A percentile compares a stretch with the other conserved stretches of the same genome.
Evolutionary conservation across 1,140 invertebrate genomes (phyloP).

Genomic region (Heliconius melpomene): DNA sequence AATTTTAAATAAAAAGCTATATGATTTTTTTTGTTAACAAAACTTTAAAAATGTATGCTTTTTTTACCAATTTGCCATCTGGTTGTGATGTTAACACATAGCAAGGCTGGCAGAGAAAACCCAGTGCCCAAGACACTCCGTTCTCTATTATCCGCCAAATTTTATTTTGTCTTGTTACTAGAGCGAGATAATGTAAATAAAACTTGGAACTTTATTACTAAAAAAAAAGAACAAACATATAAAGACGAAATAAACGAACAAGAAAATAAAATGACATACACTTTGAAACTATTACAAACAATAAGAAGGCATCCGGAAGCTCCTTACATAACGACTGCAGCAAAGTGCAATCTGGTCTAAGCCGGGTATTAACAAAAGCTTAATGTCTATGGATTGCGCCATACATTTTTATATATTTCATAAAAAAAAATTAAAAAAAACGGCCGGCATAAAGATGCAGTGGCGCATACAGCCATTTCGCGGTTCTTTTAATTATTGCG

Average conservation of each 20-base stretch:
- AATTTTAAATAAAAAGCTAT: neutral
- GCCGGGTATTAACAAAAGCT: conserved; percentile 7
- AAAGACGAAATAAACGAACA: neutral
- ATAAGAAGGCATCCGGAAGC: neutral
- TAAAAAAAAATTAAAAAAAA: conserved; percentile 11
- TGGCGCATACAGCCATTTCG: conserved; percentile 31
- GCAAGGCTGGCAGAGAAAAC: no score
- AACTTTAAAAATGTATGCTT: no score
- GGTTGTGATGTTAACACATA: no score
- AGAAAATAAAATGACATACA: neutral
- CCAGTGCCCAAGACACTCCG: no score
- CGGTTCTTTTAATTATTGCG: conserved; percentile 33
- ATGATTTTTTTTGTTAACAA: no score
- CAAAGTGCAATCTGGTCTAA: neutral
- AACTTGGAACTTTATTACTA: neutral
- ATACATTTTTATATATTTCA: conserved; percentile 16
- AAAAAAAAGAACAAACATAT: neutral
- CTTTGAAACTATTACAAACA: conserved; percentile 1
- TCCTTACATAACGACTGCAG: neutral
- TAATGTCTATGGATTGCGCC: conserved; percentile 8
- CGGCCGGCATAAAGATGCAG: conserved; percentile 16
- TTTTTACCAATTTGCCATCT: no score
- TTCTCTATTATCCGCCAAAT: no score
- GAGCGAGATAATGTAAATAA: neutral
- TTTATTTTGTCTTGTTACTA: neutral